These are phyloP conservation scores for Pristionchus arcanus DNA, from an alignment of 2,888 invertebrate genomes.

Conservation along the genomic window DNA sequence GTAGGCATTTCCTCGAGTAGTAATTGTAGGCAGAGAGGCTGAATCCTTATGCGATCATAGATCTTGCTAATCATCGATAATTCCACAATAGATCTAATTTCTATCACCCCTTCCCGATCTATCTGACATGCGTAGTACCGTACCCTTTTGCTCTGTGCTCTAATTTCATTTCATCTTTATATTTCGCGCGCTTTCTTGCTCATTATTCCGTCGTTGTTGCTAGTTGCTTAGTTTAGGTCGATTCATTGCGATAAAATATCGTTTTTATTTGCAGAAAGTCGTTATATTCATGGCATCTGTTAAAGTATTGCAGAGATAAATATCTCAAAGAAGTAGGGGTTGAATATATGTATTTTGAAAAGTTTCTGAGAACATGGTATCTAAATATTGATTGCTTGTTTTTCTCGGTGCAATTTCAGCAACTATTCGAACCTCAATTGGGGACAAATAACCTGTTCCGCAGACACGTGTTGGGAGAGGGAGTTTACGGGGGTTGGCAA, in stretches of 20 bases:
- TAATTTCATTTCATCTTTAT: background rate
- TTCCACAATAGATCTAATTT: constrained; percentile 6
- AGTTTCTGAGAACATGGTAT: no score
- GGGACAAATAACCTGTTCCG: constrained; percentile 31
- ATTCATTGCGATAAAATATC: background rate
- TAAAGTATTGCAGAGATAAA: background rate
- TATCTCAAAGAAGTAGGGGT: background rate
- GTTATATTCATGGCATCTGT: background rate
- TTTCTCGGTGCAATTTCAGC: no score
- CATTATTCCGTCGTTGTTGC: background rate
- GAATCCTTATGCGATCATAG: background rate
- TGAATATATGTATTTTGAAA: background rate
- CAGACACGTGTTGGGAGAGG: background rate
- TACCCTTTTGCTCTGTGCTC: background rate
- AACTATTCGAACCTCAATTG: no score
- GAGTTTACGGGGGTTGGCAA: constrained; percentile 20
- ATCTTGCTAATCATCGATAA: constrained; percentile 1
- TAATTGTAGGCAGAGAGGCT: background rate
- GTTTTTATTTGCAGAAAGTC: background rate
- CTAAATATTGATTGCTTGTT: no score
- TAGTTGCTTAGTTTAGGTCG: background rate
- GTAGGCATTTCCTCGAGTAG: background rate
- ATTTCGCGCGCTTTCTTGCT: background rate
- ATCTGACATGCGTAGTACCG: constrained; percentile 20
- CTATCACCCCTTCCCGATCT: background rate